Percentiles rank a stretch among this genome's conserved stretches.
Conservation (phyloP, 2,113 vertebrate species). For the Strix uralensis region DNA sequence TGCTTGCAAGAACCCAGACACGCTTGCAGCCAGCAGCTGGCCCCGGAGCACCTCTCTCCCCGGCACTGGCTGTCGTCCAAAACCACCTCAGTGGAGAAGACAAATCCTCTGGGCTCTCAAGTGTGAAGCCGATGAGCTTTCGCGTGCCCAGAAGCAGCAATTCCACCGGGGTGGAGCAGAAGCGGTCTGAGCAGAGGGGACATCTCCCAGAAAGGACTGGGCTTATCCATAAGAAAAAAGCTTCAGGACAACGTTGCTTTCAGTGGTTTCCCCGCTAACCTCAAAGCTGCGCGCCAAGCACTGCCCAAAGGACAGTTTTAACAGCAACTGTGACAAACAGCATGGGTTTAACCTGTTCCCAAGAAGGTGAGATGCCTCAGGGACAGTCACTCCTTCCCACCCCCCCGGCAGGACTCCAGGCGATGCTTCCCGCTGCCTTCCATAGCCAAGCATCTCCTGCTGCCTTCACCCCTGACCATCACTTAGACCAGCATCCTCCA, state of each 20-base stretch:
- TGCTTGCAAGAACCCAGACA: not conserved
- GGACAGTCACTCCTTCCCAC: not conserved
- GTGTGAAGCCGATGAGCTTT: not conserved
- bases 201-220: not conserved
- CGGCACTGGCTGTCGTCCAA: accelerated
- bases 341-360: not conserved
- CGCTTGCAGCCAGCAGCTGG: not conserved
- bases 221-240: not conserved
- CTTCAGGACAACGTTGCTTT: not conserved
- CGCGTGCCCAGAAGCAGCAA: not conserved
- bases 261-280: not conserved
- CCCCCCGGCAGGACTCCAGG: not conserved
- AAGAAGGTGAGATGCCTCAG: not conserved
- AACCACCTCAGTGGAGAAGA: not conserved
- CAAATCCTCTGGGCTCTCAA: not conserved
- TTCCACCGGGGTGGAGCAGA: not conserved
- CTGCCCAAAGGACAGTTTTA: not conserved
- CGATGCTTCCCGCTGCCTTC: not conserved
- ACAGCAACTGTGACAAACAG: not conserved
- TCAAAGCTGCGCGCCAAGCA: not conserved
- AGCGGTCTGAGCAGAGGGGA: not conserved
- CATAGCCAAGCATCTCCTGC: not conserved
- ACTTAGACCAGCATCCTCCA: accelerated
- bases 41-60: not conserved
- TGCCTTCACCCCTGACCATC: not conserved